Conservation (phyloP, 2,797 vertebrate genomes). For the Bovichtus diacanthus region DNA sequence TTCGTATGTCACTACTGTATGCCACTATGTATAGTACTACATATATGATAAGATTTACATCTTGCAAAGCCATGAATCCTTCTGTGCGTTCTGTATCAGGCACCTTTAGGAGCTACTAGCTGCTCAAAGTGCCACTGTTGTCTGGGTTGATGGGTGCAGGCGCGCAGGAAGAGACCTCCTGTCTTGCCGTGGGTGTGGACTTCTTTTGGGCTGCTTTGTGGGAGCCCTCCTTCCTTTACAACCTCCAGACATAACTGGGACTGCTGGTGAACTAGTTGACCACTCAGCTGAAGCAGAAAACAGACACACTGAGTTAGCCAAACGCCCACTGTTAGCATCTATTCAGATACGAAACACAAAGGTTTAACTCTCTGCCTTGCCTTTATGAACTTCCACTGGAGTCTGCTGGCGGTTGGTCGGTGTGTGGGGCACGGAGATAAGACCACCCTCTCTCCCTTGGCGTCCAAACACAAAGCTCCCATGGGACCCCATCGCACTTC, state of each 20-base stretch:
- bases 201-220: slow-evolving; percentile 10
- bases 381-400: slow-evolving; percentile 89
- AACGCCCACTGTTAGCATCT: background rate
- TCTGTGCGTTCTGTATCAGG: slow-evolving; percentile 23
- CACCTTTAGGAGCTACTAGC: slow-evolving; percentile 69
- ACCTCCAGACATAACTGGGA: slow-evolving; percentile 91
- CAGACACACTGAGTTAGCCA: slow-evolving; percentile 4
- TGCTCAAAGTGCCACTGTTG: slow-evolving; percentile 90
- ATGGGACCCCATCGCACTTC: slow-evolving; percentile 83
- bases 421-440: slow-evolving; percentile 83
- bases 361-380: slow-evolving; percentile 63
- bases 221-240: slow-evolving; percentile 59
- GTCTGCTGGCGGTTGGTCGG: slow-evolving; percentile 54
- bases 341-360: background rate
- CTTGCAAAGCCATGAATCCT: background rate
- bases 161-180: slow-evolving; percentile 78
- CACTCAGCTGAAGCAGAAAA: slow-evolving; percentile 78
- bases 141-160: slow-evolving; percentile 81
- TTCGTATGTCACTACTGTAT: slow-evolving; percentile 21
- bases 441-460: slow-evolving; percentile 78
- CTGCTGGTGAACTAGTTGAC: slow-evolving; percentile 86
- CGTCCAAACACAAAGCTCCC: slow-evolving; percentile 84
- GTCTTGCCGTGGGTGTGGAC: slow-evolving; percentile 3
- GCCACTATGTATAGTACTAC: slow-evolving; percentile 27
- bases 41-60: slow-evolving; percentile 7